Base-by-base conservation (phyloP, 92 coral and sea anemone species). In the Palythoa heliodiscus region DNA sequence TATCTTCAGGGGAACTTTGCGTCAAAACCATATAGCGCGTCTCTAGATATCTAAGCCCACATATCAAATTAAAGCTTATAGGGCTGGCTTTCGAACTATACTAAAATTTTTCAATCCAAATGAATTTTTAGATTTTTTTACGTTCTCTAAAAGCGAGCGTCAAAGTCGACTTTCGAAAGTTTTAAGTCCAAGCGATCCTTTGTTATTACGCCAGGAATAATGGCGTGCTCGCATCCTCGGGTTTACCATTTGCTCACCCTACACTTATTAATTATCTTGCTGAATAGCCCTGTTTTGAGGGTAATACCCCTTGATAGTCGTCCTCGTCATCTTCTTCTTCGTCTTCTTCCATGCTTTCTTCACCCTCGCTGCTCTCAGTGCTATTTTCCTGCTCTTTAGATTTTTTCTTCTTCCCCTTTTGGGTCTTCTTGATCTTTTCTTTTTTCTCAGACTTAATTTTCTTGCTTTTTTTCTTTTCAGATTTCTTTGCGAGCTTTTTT, bases 311-410 rank as follows among this genome's bases (percentile, higher is more conserved):
- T 12, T 57, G 9, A 57, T 57, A 57, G 2, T 57, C 63, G 63
- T 10, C 63, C 63, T 57, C 63, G 35, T 29, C 35, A 57, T 57
- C 63, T 12, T 57, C 63, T 57, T 57, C 63, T 8, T 57, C 63
- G 1, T 57, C 63, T 57, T 57, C 63, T 57, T 57, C 63, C 63
- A 57, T 57, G 63, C 63, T 57, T 57, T 57, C 63, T 57, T 57
- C n/a, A 14, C 11, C 11, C 63, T 57, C 63, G 63, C 63, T 57
- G 63, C 63, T 57, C 63, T 57, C 63, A 57, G 63, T 57, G 63
- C 63, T 57, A n/a, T 57, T 57, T 57, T 57, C 63, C 63, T 57
- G 63, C 63, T 57, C 63, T 57, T 57, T 57, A 57, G 63, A 57
- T 57, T 57, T 57, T 57, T 57, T 57, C 63, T 57, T 57, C 63